Percentiles rank a stretch among this genome's conserved stretches.
These are phyloP conservation scores for Alviniconcha strummeri DNA, from an alignment of 2,888 invertebrate species.

Conservation along the genomic window DNA sequence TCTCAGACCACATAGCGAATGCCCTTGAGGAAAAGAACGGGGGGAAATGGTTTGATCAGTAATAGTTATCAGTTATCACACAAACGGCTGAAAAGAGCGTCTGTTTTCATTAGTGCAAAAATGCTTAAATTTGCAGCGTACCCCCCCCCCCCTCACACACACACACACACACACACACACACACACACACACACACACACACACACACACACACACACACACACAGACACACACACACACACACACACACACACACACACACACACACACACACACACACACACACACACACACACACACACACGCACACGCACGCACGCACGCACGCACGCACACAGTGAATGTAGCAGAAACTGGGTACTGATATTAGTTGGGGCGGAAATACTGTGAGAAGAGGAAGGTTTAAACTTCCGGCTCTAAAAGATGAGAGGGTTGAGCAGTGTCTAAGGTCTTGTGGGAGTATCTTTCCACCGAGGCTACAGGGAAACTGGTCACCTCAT, in stretches of 20 bases:
- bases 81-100: neutral
- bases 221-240: neutral
- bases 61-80: neutral
- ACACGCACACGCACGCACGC: constrained; percentile 14
- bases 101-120: neutral
- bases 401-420: too few relatives aligned
- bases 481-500: neutral
- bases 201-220: constrained; percentile 12
- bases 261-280: constrained; percentile 16
- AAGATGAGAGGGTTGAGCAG: too few relatives aligned
- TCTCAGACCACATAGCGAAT: too few relatives aligned
- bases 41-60: neutral
- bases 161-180: constrained; percentile 13
- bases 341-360: too few relatives aligned
- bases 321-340: constrained; percentile 6
- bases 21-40: neutral
- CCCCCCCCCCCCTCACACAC: neutral
- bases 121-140: too few relatives aligned
- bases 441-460: too few relatives aligned
- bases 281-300: constrained; percentile 1
- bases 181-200: constrained; percentile 12
- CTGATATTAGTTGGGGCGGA: too few relatives aligned
- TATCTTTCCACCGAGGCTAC: neutral
- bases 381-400: too few relatives aligned
- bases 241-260: constrained; percentile 16